Conservation (phyloP, 2,113 vertebrate species). For the Callorhinus ursinus region DNA sequence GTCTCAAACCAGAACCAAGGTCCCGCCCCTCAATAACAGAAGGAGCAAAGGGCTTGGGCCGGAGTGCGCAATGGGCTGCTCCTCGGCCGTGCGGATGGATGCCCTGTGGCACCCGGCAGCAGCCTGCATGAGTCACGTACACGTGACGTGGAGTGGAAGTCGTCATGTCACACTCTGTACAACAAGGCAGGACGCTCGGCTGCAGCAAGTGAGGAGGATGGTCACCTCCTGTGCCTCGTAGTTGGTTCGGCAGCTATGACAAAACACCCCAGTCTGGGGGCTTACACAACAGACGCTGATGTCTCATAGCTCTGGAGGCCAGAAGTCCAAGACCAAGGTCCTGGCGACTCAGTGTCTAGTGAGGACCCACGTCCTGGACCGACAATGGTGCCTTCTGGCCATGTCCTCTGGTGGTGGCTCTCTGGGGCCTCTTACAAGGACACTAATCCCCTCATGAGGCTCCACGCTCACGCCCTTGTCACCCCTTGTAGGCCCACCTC, state of each 20-base stretch:
- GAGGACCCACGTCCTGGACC: neutral
- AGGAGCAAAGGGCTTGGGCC: rapidly evolving
- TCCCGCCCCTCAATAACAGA: rapidly evolving
- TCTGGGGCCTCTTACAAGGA: neutral
- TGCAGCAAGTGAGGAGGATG: rapidly evolving
- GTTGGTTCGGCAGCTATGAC: neutral
- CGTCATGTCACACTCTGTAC: rapidly evolving
- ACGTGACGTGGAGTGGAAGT: rapidly evolving
- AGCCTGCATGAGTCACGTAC: rapidly evolving
- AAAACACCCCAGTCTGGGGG: neutral
- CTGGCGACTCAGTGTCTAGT: neutral
- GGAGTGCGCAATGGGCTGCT: rapidly evolving
- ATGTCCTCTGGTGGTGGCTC: rapidly evolving
- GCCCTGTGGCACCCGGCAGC: rapidly evolving
- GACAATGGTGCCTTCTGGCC: neutral
- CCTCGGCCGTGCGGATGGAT: rapidly evolving
- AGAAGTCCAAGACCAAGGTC: neutral
- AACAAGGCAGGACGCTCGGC: rapidly evolving
- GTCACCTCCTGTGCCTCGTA: neutral
- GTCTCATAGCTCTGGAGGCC: neutral
- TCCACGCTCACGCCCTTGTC: neutral
- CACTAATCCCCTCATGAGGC: neutral
- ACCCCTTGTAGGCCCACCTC: neutral
- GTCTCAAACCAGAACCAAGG: neutral
- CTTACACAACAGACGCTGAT: neutral